Percentiles rank a stretch among this genome's conserved stretches.
Conservation (phyloP, 2,113 vertebrate species). For the Motacilla tschutschensis region DNA sequence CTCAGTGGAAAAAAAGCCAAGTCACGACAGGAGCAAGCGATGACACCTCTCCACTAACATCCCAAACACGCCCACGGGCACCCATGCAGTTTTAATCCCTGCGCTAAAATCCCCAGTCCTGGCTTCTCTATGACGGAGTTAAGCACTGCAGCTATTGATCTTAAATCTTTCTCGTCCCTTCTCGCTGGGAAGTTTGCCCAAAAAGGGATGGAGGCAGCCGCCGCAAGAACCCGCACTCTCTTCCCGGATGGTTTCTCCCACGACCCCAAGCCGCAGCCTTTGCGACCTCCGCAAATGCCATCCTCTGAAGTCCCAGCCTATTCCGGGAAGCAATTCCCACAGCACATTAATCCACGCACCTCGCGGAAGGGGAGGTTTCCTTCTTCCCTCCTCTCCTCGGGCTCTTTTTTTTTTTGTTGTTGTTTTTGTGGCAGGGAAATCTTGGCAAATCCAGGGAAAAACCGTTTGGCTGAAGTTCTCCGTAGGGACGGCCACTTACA, state of each 20-base stretch:
- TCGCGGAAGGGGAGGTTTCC: rapidly evolving
- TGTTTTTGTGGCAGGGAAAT: not conserved
- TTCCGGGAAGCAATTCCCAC: not conserved
- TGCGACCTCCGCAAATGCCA: rapidly evolving
- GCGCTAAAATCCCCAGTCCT: not conserved
- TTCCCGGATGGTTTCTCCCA: not conserved
- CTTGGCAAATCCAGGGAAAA: not conserved
- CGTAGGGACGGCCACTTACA: not conserved
- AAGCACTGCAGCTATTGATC: not conserved
- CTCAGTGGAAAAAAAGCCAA: not conserved
- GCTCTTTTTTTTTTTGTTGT: not conserved
- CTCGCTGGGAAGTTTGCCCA: not conserved
- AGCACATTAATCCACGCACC: not conserved
- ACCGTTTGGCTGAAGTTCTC: not conserved
- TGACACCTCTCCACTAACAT: not conserved
- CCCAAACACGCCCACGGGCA: not conserved
- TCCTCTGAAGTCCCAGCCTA: not conserved
- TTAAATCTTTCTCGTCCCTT: not conserved
- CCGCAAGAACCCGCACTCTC: not conserved
- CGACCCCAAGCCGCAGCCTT: not conserved
- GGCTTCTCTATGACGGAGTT: not conserved
- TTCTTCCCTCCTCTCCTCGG: not conserved
- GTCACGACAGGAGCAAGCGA: not conserved
- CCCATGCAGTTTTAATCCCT: not conserved
- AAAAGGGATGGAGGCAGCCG: not conserved